Base-by-base conservation (phyloP, 2,797 vertebrate species). In the Pagetopsis macropterus region DNA sequence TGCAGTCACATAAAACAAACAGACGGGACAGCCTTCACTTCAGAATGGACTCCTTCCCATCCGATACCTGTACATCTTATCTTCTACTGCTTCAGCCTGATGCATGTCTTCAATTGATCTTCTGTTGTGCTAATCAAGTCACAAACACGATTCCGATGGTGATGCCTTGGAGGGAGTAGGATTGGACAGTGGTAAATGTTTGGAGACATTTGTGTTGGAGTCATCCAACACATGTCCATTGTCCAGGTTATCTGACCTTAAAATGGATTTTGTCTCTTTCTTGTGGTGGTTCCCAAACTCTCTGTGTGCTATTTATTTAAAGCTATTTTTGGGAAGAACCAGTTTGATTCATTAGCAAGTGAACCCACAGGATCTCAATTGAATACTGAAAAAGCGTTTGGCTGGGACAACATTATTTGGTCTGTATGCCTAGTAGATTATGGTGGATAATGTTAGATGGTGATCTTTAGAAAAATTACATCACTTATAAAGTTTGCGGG, bases 31-130 rank as follows among this genome's bases (percentile, higher is more conserved):
- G 75, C 77, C 57, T 61, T 67, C 49, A 0, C 6, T 50, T 59
- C 61, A 44, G 27, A 65, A 65, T 12, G 13, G 70, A 66, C 57
- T 50, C 70, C 31, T 16, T 21, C 52, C 16, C 23, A 2, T 9
- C 27, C 1, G 2, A 13, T 50, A 27, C 58, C 79, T 52, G 65
- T 64, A 77, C 48, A 70, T 87, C 72, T 76, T 51, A 13, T 6
- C 57, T 37, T 58, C 37, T 59, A 65, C 51, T 27, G 27, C 57
- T 46, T 72, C 17, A 2, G 54, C 49, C 56, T 45, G 9, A 62
- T 61, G 65, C 37, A 49, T 71, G 62, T 57, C 72, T 85, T 81
- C 58, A 66, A 86, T 69, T 72, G 80, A 84, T 76, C 52, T 27
- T 70, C 60, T 23, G 6, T 72, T 79, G 79, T 69, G 59, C 40